Base-by-base conservation (phyloP, 2,113 vertebrate species). In the Psittacus erithacus region DNA sequence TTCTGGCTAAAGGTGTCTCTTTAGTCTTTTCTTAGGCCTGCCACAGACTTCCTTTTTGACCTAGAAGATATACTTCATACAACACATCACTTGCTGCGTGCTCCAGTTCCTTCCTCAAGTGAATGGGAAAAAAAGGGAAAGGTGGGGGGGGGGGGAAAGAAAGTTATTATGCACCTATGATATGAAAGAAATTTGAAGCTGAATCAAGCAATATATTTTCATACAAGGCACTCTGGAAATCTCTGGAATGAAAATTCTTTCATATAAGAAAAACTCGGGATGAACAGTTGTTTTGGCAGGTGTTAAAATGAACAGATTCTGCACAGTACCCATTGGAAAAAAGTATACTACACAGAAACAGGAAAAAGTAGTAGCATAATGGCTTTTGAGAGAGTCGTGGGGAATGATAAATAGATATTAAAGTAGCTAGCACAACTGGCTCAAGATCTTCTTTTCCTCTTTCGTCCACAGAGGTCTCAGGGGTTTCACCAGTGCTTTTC, bases 81-180 rank as follows among this genome's bases (percentile, higher is more conserved):
- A 43, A 74, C 10, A 69, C 31, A 69, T n/a, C 31, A 60, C 57
- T 31, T 82, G n/a, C 38, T 78, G 29, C 19, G 12, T 77, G 28
- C 55, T 82, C 19, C 29, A 47, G 11, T 68, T 82, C 23, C 38
- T 47, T 14, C 19, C 38, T 38, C 14, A 33, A 52, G 25, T 33
- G 68, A 63, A 33, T 1, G 8, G 8, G 6, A 23, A 43, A 35
- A 57, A 46, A 53, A 17, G 3, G 5, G 2, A 1, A 6, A 1
- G 19, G 4, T 1, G 53, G 7, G 2, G 13, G 3, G 1, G 9
- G 7, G 35, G 35, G 35, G 35, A 27, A 28, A 49, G 8, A 53
- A 93, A 52, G 4, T 39, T 47, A 17, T n/a, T 27, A 33, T 17
- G 29, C 10, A 33, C 9, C 9, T 52, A 29, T 7, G 3, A 43